These are phyloP conservation scores for Cyprinodon brontotheroides DNA, from an alignment of 2,113 vertebrate genomes.

Conservation along the genomic window DNA sequence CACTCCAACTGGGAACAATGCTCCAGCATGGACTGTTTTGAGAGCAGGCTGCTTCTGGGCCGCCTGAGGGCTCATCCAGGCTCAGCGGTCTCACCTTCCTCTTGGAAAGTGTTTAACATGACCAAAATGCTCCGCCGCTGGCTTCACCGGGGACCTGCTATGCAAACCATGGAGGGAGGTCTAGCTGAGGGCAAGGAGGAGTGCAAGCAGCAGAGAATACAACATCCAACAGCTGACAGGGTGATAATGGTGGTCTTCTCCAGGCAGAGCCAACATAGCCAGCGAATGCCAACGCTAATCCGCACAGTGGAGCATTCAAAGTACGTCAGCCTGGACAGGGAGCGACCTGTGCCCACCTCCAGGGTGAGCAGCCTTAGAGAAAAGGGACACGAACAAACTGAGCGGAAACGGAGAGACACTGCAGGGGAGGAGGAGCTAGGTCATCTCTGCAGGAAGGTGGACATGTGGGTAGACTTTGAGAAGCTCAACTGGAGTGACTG, in stretches of 20 bases:
- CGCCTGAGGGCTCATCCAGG: constrained; percentile 65
- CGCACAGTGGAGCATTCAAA: constrained; percentile 84
- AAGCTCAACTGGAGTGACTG: constrained; percentile 87
- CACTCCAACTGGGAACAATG: constrained; percentile 72
- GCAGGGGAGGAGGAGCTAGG: constrained; percentile 37
- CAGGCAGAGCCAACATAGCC: constrained; percentile 55
- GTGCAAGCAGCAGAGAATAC: constrained; percentile 17
- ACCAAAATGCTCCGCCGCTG: constrained; percentile 80
- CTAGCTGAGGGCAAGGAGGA: neutral
- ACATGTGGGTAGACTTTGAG: constrained; percentile 89
- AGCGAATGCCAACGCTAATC: constrained; percentile 79
- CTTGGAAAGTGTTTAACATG: constrained; percentile 86
- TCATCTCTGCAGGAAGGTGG: constrained; percentile 79
- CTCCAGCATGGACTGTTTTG: constrained; percentile 34
- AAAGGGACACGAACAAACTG: constrained; percentile 58
- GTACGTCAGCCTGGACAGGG: constrained; percentile 74
- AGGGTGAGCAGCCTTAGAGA: constrained; percentile 35
- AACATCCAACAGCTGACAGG: constrained; percentile 56
- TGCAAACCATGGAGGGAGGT: neutral
- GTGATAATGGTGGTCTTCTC: constrained; percentile 88
- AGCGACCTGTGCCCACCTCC: neutral
- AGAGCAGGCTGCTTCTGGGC: constrained; percentile 78
- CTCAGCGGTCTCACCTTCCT: constrained; percentile 46
- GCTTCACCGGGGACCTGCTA: constrained; percentile 64
- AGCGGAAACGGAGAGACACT: constrained; percentile 51